Evolutionary conservation across 2,113 vertebrate species (phyloP).

Genomic region (Acanthochromis polyacanthus): DNA sequence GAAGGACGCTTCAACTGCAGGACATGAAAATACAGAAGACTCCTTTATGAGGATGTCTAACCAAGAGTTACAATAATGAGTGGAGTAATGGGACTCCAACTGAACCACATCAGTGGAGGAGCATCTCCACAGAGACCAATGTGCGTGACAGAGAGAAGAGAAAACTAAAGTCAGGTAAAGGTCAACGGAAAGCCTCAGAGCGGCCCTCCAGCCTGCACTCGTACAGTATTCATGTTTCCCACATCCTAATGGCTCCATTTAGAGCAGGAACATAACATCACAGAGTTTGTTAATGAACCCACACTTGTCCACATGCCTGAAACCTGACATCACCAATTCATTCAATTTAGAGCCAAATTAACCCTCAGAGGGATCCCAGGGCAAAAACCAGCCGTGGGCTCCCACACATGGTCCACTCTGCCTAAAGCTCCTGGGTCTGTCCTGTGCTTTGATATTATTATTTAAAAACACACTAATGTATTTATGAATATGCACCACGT

Average conservation of each 20-base stretch:
- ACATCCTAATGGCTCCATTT: slow-evolving; percentile 6
- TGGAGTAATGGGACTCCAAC: too few relatives aligned
- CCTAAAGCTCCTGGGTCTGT: too few relatives aligned
- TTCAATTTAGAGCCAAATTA: fast-evolving
- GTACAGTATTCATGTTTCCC: slow-evolving; percentile 40
- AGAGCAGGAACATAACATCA: background rate
- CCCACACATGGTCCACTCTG: background rate
- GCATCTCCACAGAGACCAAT: background rate
- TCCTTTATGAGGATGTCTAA: background rate
- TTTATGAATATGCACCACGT: too few relatives aligned
- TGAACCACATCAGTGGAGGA: too few relatives aligned
- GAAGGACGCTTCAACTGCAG: background rate
- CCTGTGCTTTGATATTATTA: too few relatives aligned
- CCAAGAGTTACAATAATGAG: background rate
- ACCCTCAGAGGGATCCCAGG: background rate
- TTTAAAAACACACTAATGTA: too few relatives aligned
- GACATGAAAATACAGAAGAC: background rate
- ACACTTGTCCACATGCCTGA: slow-evolving; percentile 6
- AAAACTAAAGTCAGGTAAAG: slow-evolving; percentile 3
- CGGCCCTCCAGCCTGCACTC: background rate
- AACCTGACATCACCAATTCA: slow-evolving; percentile 37
- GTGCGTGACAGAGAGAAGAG: slow-evolving; percentile 26
- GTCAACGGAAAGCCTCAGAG: slow-evolving; percentile 40
- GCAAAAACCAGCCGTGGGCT: background rate
- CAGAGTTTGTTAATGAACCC: background rate